Evolutionary conservation across 2,888 invertebrate genomes (phyloP), one percentile per base, ranked within the genome.

Genomic region (Agrenia bidenticulata): DNA sequence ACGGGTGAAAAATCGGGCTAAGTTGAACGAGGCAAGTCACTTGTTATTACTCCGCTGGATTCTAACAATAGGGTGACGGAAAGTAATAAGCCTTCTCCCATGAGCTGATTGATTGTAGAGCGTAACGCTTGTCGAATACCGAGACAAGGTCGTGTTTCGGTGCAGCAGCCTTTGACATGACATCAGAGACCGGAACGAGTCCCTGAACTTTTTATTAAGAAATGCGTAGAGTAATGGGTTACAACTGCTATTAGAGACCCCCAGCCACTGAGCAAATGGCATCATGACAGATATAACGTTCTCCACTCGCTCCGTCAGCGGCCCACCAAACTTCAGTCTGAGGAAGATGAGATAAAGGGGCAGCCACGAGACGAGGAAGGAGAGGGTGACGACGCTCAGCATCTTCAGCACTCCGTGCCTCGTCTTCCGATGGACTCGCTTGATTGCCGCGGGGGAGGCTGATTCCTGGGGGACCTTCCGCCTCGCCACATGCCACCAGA

Each of bases 191-290:
- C 53, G 61, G 80, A 96, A 95, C 2, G 94, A 94, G 66, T 89
- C 86, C 15, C 94, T 84, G 80, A 90, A 96, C 80, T 95, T 94
- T 79, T 92, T 92, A 81, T 95, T 95, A 82, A 95, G 94, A 82
- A 94, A 94, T 2, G 94, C 93, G 80, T 96, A 94, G 62, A 96
- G 84, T 69, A 95, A 89, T 0, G 95, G 95, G 81, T 96, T 95
- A 78, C 95, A 93, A 84, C 94, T 94, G 23, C 92, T 92, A 81
- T 95, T 95, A 24, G 93, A 92, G 0, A 92, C 88, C 1, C 94
- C 95, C 56, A 96, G 82, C 92, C 92, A 92, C 79, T 92, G 94
- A 2, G 91, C 93, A 58, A 94, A 85, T 2, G 94, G 94, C 26
- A 91, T 89, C 1, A 89, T 87, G 21, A 90, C 86, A 51, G 88